A percentile compares a stretch with the other conserved stretches of the same genome.
These are phyloP conservation scores for Eremobia ochroleuca DNA, from an alignment of 2,888 invertebrate genomes.

Conservation along the genomic window DNA sequence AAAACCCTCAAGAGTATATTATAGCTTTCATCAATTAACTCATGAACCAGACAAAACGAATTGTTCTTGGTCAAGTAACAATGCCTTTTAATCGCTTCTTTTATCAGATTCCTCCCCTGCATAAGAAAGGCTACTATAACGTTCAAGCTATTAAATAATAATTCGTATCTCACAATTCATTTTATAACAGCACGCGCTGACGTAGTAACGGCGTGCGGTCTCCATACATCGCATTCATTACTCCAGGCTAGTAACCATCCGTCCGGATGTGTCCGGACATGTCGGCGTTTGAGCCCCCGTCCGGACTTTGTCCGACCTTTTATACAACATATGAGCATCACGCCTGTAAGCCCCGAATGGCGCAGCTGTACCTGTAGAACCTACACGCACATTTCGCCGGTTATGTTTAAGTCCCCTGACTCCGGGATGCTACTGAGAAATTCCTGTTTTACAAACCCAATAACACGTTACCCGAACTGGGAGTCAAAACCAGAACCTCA, in stretches of 20 bases:
- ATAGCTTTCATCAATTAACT: background rate
- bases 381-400: background rate
- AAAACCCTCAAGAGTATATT: background rate
- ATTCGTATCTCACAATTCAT: conserved; percentile 34
- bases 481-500: too few relatives aligned
- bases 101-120: background rate
- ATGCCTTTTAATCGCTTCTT: too few relatives aligned
- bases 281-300: background rate
- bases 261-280: background rate
- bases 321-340: background rate
- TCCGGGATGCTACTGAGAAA: background rate
- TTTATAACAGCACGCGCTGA: conserved; percentile 39
- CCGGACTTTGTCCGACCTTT: background rate
- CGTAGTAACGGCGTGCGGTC: conserved; percentile 43
- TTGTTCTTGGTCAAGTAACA: background rate
- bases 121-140: background rate
- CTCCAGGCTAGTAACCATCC: conserved; percentile 24
- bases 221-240: conserved; percentile 50
- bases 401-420: too few relatives aligned
- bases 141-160: conserved; percentile 7
- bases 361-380: background rate
- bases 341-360: background rate
- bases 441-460: background rate
- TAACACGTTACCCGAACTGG: background rate
- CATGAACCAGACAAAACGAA: background rate